Evolutionary conservation across 2,113 vertebrate genomes (phyloP).

Genomic region (Serilophus lunatus): DNA sequence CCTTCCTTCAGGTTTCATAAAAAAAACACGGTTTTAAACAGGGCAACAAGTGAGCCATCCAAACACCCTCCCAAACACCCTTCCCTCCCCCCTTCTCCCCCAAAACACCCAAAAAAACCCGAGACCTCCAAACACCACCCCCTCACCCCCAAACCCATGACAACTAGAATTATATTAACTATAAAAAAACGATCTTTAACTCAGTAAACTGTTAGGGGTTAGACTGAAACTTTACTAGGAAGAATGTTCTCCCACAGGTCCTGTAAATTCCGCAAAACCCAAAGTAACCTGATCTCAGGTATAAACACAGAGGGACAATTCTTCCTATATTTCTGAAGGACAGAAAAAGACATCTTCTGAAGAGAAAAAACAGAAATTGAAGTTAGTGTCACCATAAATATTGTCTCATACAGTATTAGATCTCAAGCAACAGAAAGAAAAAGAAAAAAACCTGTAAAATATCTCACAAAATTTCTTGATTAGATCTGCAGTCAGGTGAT

Average conservation of each 20-base stretch:
- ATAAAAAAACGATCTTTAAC: neutral
- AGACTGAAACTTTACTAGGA: neutral
- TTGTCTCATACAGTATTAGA: neutral
- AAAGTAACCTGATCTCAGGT: neutral
- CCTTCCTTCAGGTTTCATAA: too few relatives aligned
- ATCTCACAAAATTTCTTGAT: neutral
- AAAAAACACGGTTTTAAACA: too few relatives aligned
- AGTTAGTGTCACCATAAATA: neutral
- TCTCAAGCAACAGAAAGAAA: neutral
- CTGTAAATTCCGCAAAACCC: neutral
- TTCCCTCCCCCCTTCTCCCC: too few relatives aligned
- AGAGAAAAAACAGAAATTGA: neutral
- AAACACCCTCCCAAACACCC: too few relatives aligned
- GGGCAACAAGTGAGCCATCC: too few relatives aligned
- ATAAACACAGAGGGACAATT: neutral
- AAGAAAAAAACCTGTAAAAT: neutral
- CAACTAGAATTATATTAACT: neutral
- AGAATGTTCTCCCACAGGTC: neutral
- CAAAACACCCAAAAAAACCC: too few relatives aligned
- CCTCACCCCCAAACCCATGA: too few relatives aligned
- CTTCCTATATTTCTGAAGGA: neutral
- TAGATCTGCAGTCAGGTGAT: neutral
- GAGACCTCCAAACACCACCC: too few relatives aligned
- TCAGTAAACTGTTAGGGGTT: neutral
- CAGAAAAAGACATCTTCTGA: neutral